Percentiles rank a stretch among this genome's conserved stretches.
Evolutionary conservation across 2,113 vertebrate genomes (phyloP).

Genomic region (Bungarus multicinctus): DNA sequence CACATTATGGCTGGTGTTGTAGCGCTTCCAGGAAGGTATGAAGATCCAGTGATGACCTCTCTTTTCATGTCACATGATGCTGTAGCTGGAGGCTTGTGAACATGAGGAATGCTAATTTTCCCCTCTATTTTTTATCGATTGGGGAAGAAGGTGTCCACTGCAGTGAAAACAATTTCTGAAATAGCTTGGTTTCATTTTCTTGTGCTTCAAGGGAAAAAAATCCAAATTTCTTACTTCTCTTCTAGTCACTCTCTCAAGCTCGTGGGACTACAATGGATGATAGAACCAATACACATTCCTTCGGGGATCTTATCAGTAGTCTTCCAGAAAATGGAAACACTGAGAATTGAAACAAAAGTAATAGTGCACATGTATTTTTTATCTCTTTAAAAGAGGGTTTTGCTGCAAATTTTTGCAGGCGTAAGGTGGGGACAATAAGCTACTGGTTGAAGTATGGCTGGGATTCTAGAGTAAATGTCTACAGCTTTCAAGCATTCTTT

Average conservation of each 20-base stretch:
- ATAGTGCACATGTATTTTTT: neutral
- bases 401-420: neutral
- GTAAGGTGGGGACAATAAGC: neutral
- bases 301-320: neutral
- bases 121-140: neutral
- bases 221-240: neutral
- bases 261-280: neutral
- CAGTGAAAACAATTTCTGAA: neutral
- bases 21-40: neutral
- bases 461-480: neutral
- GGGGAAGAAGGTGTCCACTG: neutral
- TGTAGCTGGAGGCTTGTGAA: neutral
- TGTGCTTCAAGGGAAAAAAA: neutral
- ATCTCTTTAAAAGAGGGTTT: neutral
- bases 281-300: neutral
- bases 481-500: neutral
- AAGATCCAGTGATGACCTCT: neutral
- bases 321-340: neutral
- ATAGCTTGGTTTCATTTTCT: neutral
- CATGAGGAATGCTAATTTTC: neutral
- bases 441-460: neutral
- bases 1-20: neutral
- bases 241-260: neutral
- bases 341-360: neutral
- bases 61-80: neutral